Base-by-base conservation (phyloP, 1,140 invertebrate genomes). In the Hylaeus anthracinus region DNA sequence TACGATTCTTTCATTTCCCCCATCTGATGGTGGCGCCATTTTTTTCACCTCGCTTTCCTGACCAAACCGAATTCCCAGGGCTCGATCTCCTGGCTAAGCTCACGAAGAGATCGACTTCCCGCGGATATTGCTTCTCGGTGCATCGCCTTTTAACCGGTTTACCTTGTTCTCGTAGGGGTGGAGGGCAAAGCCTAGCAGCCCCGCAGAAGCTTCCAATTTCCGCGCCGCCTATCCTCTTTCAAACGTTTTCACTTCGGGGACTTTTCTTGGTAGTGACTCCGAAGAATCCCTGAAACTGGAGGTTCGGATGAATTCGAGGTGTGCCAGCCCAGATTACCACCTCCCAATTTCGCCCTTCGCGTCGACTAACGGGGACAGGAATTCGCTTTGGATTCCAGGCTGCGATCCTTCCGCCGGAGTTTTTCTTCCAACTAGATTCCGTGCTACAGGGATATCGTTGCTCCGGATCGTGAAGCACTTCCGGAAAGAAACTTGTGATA, bases 61-160 rank as follows among this genome's bases (percentile, higher is more conserved):
- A n/a, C 41, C 37, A 56, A 56, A 48, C 53, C 41, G 56, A 75
- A 72, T 64, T 65, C 74, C 71, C 51, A 76, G 63, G 58, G 71
- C 72, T 74, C 67, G 84, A 77, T 81, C 69, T 48, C n/a, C 48
- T 12, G 55, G 12, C 61, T 37, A 72, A 74, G 60, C 78, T 77
- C 70, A 69, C 55, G 60, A 9, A 61, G 55, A 76, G 72, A 73
- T 82, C 84, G 81, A 76, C 69, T 73, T 61, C 81, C 76, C 78
- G 84, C 81, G 85, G 85, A 86, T 87, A 87, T 87, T 87, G 85
- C 85, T 77, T 83, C 61, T 72, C 85, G 75, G 75, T 81, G 85
- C 85, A 86, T 86, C 85, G 81, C 76, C 85, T 87, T 87, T 87
- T 87, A 87, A 87, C 85, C 73, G 81, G 77, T 87, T 87, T 87